Evolutionary conservation across 2,797 vertebrate species (phyloP).

Genomic region (Alca torda): DNA sequence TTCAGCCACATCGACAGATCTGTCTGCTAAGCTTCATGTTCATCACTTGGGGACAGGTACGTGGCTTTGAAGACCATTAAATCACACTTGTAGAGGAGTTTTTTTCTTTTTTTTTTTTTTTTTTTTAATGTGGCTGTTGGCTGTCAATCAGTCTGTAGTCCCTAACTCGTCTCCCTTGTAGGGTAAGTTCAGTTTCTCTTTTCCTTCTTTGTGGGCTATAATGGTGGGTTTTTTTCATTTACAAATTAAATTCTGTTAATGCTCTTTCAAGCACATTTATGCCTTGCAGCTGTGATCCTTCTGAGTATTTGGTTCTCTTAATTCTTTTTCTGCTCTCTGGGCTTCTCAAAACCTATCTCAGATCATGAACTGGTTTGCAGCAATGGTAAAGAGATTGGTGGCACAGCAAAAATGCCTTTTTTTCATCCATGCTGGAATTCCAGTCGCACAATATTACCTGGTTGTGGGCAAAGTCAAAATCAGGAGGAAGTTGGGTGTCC

Average conservation of each 20-base stretch:
- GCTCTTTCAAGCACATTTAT: background rate
- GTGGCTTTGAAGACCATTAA: background rate
- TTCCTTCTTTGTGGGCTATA: background rate
- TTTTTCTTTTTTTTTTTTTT: background rate
- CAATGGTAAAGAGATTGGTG: background rate
- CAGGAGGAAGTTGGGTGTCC: background rate
- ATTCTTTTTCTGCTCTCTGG: background rate
- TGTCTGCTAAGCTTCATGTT: background rate
- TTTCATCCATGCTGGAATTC: background rate
- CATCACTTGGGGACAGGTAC: background rate
- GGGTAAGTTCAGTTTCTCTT: background rate
- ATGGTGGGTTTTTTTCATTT: background rate
- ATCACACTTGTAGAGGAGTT: background rate
- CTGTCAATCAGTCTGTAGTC: background rate
- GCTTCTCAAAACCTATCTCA: background rate
- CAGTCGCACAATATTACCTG: background rate
- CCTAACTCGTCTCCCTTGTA: background rate
- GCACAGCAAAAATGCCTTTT: background rate
- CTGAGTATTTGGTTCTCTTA: background rate
- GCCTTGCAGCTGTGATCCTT: background rate
- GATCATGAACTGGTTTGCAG: background rate
- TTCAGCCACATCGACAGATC: background rate
- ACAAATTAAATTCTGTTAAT: background rate
- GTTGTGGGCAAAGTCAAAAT: background rate
- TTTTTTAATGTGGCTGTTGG: rapidly evolving